Evolutionary conservation across 2,113 vertebrate species (phyloP), one percentile per base, ranked within the genome.

Genomic region (Dendrocopos noguchii): DNA sequence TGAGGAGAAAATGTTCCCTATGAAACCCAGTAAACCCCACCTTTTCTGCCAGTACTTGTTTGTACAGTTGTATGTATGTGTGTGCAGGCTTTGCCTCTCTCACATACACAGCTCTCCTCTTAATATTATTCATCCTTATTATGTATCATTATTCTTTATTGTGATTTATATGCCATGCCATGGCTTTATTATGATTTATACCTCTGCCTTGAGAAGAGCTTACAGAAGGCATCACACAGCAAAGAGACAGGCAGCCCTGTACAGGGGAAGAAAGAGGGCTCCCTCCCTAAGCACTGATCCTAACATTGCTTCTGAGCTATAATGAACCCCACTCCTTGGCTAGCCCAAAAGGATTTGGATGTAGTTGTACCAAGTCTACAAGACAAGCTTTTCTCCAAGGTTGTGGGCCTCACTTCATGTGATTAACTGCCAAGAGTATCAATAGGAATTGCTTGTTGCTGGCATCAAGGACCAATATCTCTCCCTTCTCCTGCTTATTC

Each of bases 61-160:
- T 56, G 71, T 60, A 22, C 39, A 14, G 71, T 52, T 34, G 55
- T 31, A 47, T 2, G 12, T 10, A 20, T 12, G 2, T 34, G 61
- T 73, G 53, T 80, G 72, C 79, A 56, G 64, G 15, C 83, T 81
- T 74, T 14, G 8, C 0, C 36, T 55, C 81, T 15, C 68, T 63
- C 74, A 16, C 61, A 8, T 39, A 27, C 34, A 70, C 59, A 27
- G 27, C 33, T 34, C 80, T 71, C 57, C 74, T 76, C 90, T 89
- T 87, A 88, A 91, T 95, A 94, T 91, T 96, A 88, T 85, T 95
- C 91, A 92, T 95, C 85, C 95, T 95, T 95, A 95, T 94, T 94
- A 90, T 21, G 1, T 94, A 96, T 94, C 91, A 91, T 96, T 96
- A 92, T 92, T 94, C 90, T 94, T 93, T 94, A 96, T 96, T 86